Evolutionary conservation across 2,113 vertebrate species (phyloP), one percentile per base, ranked within the genome.

Genomic region (Pleuronectes platessa): DNA sequence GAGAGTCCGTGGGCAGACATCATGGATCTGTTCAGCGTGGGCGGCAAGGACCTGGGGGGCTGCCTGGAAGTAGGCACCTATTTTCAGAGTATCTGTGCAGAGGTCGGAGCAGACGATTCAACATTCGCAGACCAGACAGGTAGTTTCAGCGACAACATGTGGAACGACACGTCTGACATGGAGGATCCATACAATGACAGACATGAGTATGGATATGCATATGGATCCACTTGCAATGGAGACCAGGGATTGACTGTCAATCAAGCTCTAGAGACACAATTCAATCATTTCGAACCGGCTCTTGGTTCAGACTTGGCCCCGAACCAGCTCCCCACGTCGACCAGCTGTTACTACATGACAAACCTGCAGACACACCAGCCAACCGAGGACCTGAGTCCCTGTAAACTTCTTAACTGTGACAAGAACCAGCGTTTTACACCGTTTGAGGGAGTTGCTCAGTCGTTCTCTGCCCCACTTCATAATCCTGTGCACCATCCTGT

Each of bases 361-460:
- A 69, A 78, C 55, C 76, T 78, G n/a, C 77, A 81, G 47, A 37
- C 23, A 0, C 42, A 75, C 56, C 81, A 74, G 40, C 78, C 21
- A 9, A 20, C 55, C 18, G 65, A 79, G 47, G 68, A 73, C 5
- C 47, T 66, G 31, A 77, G 74, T 26, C 42, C 60, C 4, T 87
- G 70, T 35, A 84, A 78, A 64, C 70, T 83, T 75, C 51, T 31
- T 0, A 72, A 61, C 18, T 54, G 42, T 54, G 74, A 71, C 61
- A 56, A n/a, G 18, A 56, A 76, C 63, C 63, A 42, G 17, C 59
- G 45, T 26, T 63, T 81, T 7, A 74, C 76, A 21, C 90, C 74
- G 0, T 95, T 94, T 75, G 89, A 93, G 31, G 94, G 94, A 3
- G 86, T 95, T n/a, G 95, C 95, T 56, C 92, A 92, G 65, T 95